Evolutionary conservation across 2,113 vertebrate species (phyloP), one percentile per base, ranked within the genome.

Genomic region (Ailuropoda melanoleuca): DNA sequence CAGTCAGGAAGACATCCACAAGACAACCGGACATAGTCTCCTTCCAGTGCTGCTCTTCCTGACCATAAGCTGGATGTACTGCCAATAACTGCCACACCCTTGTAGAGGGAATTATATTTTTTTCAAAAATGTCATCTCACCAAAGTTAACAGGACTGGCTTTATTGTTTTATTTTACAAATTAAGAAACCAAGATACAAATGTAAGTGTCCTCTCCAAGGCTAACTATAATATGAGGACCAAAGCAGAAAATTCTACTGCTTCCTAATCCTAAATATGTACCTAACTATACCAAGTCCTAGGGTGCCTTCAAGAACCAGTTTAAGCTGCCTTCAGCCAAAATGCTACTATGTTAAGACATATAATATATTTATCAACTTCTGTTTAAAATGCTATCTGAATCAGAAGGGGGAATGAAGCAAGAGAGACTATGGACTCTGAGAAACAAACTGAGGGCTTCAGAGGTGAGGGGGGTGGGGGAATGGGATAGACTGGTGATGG

Each of bases 111-210:
- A 26, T 48, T 34, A 29, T 9, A 24, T 48, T 53, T 93, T 92
- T 50, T 53, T 50, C 4, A 29, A 58, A 58, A 82, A 58, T 48
- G 8, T 60, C 31, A 78, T 19, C 31, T 70, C 23, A 39, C 24
- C 64, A 8, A 62, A 88, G 19, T 70, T 88, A 95, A 62, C 78
- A 93, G 7, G 6, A 72, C 19, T 77, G 53, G 1, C 3, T 53
- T 88, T 84, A 68, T 31, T 53, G 26, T 19, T 93, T 87, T 23
- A 72, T 50, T 93, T 93, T 86, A 62, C 31, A 87, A 96, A 83
- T 50, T 60, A 46, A 29, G 43, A 88, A 58, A 50, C 17, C 18
- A 56, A 68, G 24, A 86, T 83, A 70, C 9, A n/a, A 74, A 68
- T 53, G 26, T 39, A 90, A 90, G 18, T 70, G 4, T 2, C 13